Evolutionary conservation across 2,113 vertebrate genomes (phyloP), one percentile per base, ranked within the genome.

Genomic region (Ammodytes dubius): DNA sequence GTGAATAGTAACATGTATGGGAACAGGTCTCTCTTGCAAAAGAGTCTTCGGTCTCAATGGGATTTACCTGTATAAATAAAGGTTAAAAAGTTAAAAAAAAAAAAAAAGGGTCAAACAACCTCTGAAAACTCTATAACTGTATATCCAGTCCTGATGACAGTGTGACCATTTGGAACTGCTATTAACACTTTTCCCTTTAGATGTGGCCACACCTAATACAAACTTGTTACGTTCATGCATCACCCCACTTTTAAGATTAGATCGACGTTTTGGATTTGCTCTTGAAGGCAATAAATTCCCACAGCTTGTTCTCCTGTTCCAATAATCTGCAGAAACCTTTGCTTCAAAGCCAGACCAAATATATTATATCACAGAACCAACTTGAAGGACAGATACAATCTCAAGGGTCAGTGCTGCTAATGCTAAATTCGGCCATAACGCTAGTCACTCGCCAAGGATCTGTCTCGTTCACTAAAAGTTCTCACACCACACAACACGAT

Each of bases 381-480:
- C 50, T 70, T 19, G 19, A 70, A 69, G 57, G 39, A 64, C 60
- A 78, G n/a, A 5, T 45, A n/a, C 58, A 70, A 75, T 40, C 67
- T 67, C 45, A 58, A 37, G 17, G 72, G 66, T 84, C 59, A 57
- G 14, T 3, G 45, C 67, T 63, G 50, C 57, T 13, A 58, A 77
- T 6, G 43, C 75, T 77, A 69, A 83, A 46, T 82, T 64, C 42
- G 76, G 49, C 40, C 27, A 27, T 49, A 37, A 43, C 4, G 37
- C 47, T 69, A 17, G 40, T 37, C 57, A n/a, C 35, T 59, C 37
- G 78, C 81, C 86, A 78, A 81, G 66, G 70, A 58, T 3, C 72
- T 75, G 70, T 86, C 81, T 49, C 70, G 58, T 45, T 81, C 27
- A 35, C 74, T 59, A 52, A 52, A 74, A 70, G 77, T 79, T 83